phyloP scores from a whole-genome alignment of 2,888 invertebrate genomes.

The Tenthredo scrophulariae region DNA sequence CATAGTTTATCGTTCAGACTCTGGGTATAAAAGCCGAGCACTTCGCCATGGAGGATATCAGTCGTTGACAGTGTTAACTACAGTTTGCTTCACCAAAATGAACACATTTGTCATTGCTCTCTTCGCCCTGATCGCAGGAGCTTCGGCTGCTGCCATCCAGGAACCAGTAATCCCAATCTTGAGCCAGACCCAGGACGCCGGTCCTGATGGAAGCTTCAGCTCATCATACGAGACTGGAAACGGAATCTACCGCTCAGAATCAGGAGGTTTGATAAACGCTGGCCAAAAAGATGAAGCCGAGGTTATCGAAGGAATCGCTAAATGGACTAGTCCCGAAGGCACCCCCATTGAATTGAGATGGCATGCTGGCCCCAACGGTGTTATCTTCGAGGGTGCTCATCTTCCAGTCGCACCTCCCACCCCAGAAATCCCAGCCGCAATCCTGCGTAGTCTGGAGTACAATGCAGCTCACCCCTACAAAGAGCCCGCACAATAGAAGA shows the following conservation, averaged over 20 bases:
- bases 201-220: constrained; percentile 68
- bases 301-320: constrained; percentile 58
- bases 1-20: neutral
- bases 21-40: constrained; percentile 36
- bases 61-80: constrained; percentile 28
- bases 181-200: constrained; percentile 67
- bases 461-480: constrained; percentile 58
- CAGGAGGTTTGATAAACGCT: constrained; percentile 53
- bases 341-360: constrained; percentile 58
- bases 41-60: constrained; percentile 21
- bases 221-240: constrained; percentile 68
- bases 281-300: constrained; percentile 57
- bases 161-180: constrained; percentile 64
- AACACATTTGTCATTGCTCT: constrained; percentile 36
- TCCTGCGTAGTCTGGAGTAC: constrained; percentile 61
- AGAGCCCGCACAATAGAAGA: neutral
- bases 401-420: constrained; percentile 58
- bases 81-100: constrained; percentile 16
- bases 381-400: constrained; percentile 58
- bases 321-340: constrained; percentile 61
- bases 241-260: constrained; percentile 59
- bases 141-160: constrained; percentile 52
- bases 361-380: constrained; percentile 61
- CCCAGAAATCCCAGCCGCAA: constrained; percentile 59
- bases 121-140: constrained; percentile 53